Evolutionary conservation across 2,113 vertebrate genomes (phyloP).

Genomic region (Sphyrna mokarran): DNA sequence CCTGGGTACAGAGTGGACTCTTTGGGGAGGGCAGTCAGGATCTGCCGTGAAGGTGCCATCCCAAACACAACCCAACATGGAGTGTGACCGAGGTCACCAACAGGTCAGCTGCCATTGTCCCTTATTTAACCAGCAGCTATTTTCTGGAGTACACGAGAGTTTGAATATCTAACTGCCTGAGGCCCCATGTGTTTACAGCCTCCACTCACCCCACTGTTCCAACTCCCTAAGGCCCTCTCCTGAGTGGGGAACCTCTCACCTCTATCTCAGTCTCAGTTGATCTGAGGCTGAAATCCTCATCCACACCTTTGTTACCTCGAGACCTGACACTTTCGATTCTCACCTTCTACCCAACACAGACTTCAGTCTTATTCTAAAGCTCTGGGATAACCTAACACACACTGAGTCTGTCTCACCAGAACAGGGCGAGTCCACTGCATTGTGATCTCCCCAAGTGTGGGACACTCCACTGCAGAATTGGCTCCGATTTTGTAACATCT

Average conservation of each 20-base stretch:
- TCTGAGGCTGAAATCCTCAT: background rate
- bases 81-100: background rate
- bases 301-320: too few species aligned
- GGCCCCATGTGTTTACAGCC: background rate
- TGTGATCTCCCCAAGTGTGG: too few species aligned
- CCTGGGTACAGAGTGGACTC: background rate
- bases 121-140: background rate
- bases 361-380: too few species aligned
- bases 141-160: background rate
- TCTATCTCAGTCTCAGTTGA: background rate
- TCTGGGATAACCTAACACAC: too few species aligned
- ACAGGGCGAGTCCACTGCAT: too few species aligned
- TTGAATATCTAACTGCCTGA: background rate
- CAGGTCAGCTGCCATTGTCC: background rate
- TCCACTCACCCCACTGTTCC: background rate
- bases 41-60: background rate
- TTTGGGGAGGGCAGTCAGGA: background rate
- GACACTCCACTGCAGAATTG: too few species aligned
- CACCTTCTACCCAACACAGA: too few species aligned
- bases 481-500: too few species aligned
- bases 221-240: background rate
- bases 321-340: background rate
- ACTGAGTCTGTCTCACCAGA: too few species aligned
- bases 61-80: background rate
- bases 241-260: background rate